Base-by-base conservation (phyloP, 2,113 vertebrate species). In the Oreochromis aureus region DNA sequence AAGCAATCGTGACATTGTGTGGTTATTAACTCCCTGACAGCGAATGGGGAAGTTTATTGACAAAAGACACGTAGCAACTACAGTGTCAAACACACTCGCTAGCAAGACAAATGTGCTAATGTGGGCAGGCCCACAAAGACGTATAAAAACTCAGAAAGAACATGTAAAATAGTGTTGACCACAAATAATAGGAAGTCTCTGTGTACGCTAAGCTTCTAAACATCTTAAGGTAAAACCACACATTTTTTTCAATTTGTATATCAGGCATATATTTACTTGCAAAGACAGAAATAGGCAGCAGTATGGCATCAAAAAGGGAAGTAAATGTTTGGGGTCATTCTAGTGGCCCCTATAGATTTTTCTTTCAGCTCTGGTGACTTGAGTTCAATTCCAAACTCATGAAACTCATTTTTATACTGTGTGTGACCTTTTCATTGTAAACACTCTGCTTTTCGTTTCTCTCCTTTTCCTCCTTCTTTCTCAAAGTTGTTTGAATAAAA, bases 41-140 rank as follows among this genome's bases (percentile, higher is more conserved):
- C 3, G 6, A 84, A 81, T 85, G 71, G 41, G 84, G 82, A 86
- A 86, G 86, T 91, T 63, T 73, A 15, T 81, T 39, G 81, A 89
- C 81, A 91, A 78, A 89, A 66, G 79, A 82, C 55, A n/a, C 10
- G 4, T 19, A 87, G 53, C 55, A 55, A 19, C 69, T 39, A 58
- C 53, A 16, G 34, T 53, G 6, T 84, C 5, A 55, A 54, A 83
- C n/a, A 30, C 12, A 2, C 39, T 24, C 16, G 10, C 16, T 19
- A 8, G 16, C 44, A 51, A 54, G 71, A 87, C 48, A 58, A 73
- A 88, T 18, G 32, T 53, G 80, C 44, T 22, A 84, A 82, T 73
- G 24, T 1, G 1, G 15, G 3, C 13, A 6, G n/a, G 7, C 27
- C 41, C 7, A 10, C 16, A 30, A 32, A 12, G 48, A 22, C 6